Evolutionary conservation across 2,113 vertebrate species (phyloP).

Genomic region (Passer montanus): DNA sequence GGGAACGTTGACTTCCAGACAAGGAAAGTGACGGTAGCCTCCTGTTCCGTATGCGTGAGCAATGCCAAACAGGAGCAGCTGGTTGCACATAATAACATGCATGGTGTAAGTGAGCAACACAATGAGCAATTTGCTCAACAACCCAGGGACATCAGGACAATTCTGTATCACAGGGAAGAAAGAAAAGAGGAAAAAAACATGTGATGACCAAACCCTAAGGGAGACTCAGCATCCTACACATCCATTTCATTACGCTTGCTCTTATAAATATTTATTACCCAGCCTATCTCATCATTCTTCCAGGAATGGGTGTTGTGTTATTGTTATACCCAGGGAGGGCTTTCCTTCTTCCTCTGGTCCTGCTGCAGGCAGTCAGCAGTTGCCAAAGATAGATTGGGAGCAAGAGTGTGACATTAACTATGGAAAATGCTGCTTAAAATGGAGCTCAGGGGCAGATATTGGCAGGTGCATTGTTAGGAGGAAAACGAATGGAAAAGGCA

Average conservation of each 20-base stretch:
- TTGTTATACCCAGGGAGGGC: slow-evolving; percentile 8
- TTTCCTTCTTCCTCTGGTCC: slow-evolving; percentile 21
- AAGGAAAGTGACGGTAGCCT: slow-evolving; percentile 25
- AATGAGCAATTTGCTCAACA: slow-evolving; percentile 69
- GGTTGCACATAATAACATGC: slow-evolving; percentile 66
- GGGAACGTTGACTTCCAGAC: slow-evolving; percentile 9
- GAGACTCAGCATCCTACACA: slow-evolving; percentile 26
- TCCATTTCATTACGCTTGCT: slow-evolving; percentile 65
- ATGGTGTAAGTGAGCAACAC: slow-evolving; percentile 68
- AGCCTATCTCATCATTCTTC: slow-evolving; percentile 56
- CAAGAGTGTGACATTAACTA: slow-evolving; percentile 32
- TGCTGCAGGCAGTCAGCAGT: slow-evolving; percentile 22
- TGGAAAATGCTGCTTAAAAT: slow-evolving; percentile 53
- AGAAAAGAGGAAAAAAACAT: slow-evolving; percentile 34
- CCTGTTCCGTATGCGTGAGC: slow-evolving; percentile 27
- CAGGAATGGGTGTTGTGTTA: slow-evolving; percentile 46
- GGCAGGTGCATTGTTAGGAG: slow-evolving; percentile 51
- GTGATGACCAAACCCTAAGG: slow-evolving; percentile 63
- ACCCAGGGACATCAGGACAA: slow-evolving; percentile 61
- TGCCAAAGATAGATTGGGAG: slow-evolving; percentile 26
- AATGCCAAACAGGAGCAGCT: slow-evolving; percentile 67
- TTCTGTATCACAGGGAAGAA: slow-evolving; percentile 51
- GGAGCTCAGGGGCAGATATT: slow-evolving; percentile 48
- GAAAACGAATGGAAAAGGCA: slow-evolving; percentile 22
- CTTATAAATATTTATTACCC: slow-evolving; percentile 72